phyloP scores from a whole-genome alignment of 2,113 vertebrate species.

The Tapirus terrestris region DNA sequence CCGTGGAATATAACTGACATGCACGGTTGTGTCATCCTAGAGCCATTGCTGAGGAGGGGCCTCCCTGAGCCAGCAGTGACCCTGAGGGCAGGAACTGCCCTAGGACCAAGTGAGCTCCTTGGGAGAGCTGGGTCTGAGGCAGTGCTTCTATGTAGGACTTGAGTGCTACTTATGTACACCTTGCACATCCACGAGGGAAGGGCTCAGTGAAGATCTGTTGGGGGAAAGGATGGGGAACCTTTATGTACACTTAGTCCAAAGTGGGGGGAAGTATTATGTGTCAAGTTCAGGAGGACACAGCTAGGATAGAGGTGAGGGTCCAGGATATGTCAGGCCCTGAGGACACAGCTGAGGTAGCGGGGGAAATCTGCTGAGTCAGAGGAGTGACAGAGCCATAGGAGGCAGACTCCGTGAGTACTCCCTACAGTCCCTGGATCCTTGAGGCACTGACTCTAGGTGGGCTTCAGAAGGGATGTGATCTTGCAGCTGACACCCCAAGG shows the following conservation, averaged over 20 bases:
- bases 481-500: not conserved
- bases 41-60: not conserved
- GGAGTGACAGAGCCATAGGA: not conserved
- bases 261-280: not conserved
- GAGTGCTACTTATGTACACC: not conserved
- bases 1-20: not conserved
- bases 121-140: not conserved
- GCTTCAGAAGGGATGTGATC: not conserved
- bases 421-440: not conserved
- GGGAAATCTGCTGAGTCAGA: not conserved
- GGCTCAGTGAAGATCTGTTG: not conserved
- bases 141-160: not conserved
- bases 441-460: not conserved
- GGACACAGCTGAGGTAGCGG: not conserved
- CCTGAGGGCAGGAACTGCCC: not conserved
- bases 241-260: not conserved
- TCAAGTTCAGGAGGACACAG: not conserved
- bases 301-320: not conserved
- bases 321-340: not conserved
- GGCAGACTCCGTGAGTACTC: not conserved
- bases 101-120: not conserved
- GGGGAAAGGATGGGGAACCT: not conserved
- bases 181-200: not conserved
- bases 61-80: not conserved
- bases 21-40: not conserved